Base-by-base conservation (phyloP, 2,888 invertebrate genomes). In the Petrophora chlorosata region DNA sequence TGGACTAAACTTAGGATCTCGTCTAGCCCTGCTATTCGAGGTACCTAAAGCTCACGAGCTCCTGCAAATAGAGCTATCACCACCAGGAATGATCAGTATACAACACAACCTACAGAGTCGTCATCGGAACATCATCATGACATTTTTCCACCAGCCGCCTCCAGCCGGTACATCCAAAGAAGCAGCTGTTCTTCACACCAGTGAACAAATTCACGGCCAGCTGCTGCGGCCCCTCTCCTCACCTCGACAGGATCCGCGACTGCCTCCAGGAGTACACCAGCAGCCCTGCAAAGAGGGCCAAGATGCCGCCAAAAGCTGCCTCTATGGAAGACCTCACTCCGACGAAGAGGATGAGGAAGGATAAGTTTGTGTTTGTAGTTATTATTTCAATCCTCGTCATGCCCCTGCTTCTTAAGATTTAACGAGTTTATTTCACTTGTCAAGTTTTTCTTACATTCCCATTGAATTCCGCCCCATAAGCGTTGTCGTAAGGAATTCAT, bases 281-380 rank as follows among this genome's bases (percentile, higher is more conserved):
- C 29, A 45, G 59, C 36, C 58, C 68, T 3, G 67, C 68, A 0
- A 59, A 71, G n/a, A 68, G 71, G 0, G 56, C 52, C 7, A 73
- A 73, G 42, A 74, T 76, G 23, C 71, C 74, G 1, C 72, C 82
- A 19, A 90, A 89, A 42, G 86, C 86, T 0, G 73, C 73, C 1
- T 90, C 89, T 0, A 86, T 90, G 86, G 89, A 90, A 35, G 88
- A 90, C 53, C 64, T 90, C 29, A 89, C 89, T 5, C 89, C 89
- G 0, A 77, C 67, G 1, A 89, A 85, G 53, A 70, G 73, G 49
- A 61, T 71, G 7, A 79, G 57, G 42, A 68, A 61, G 29, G 70
- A 76, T 3, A 73, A 71, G 86, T 84, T 46, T 40, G 45, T 35
- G 5, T 3, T n/a, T 30, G 10, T n/a, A n/a, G n/a, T n/a, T n/a